Evolutionary conservation across 35 echinoderm and acorn worm genomes (phyloP), one percentile per base, ranked within the genome.

Genomic region (Ophioderma brevispina): DNA sequence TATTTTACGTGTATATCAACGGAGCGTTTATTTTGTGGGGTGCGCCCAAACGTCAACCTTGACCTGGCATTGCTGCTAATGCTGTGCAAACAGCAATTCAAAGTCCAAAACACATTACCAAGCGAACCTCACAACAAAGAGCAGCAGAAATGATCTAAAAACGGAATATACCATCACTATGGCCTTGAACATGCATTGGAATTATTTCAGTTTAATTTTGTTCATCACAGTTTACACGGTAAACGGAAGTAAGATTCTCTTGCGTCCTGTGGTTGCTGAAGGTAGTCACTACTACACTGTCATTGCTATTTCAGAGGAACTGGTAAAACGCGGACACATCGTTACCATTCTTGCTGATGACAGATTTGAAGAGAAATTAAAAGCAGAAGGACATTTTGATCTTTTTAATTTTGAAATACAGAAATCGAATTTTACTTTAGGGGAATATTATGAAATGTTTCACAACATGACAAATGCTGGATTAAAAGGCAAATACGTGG

Each of bases 201-300:
- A n/a, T n/a, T n/a, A n/a, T n/a, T n/a, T n/a, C n/a, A n/a, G n/a
- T n/a, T n/a, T n/a, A n/a, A n/a, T n/a, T n/a, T n/a, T n/a, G n/a
- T n/a, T n/a, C n/a, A n/a, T n/a, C n/a, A n/a, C n/a, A n/a, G n/a
- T n/a, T n/a, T n/a, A n/a, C n/a, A n/a, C n/a, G n/a, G 41, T 46
- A 46, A 46, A 46, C 41, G 4, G 41, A 15, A 25, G 59, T 30
- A 70, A 70, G 17, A 25, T 70, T 1, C 4, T 70, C 10, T 13
- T 70, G 10, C 5, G 4, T 25, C 59, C 59, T 25, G 2, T 70
- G 1, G 23, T 70, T 25, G 95, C 87, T 35, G 91, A 90, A 1
- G 95, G 95, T 8, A 97, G 95, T 81, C 95, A 97, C 84, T 97
- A 94, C 43, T n/a, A 82, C 14, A 80, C 88, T 28, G 63, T 84